phyloP scores from a whole-genome alignment of 2,113 vertebrate genomes.

The Lampris megalopsis region DNA sequence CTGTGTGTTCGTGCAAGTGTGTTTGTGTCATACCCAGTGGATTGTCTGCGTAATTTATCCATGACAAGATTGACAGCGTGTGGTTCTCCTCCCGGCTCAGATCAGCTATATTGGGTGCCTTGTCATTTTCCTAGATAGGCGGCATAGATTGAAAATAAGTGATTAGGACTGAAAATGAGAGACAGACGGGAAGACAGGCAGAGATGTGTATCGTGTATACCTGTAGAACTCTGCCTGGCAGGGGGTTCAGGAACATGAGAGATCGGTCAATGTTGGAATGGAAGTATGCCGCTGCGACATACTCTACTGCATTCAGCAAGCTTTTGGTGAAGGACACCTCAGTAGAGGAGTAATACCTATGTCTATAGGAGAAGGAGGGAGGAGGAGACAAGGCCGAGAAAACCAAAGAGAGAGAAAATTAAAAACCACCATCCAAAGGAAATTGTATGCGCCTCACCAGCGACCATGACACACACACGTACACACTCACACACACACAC shows the following conservation, averaged over 20 bases:
- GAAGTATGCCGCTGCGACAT: slow-evolving; percentile 62
- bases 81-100: slow-evolving; percentile 76
- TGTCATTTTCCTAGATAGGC: slow-evolving; percentile 35
- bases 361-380: slow-evolving; percentile 44
- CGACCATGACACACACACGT: too few relatives aligned
- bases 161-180: neutral
- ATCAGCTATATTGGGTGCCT: slow-evolving; percentile 62
- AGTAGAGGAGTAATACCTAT: slow-evolving; percentile 59
- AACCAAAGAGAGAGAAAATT: too few relatives aligned
- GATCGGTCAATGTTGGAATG: slow-evolving; percentile 64
- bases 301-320: slow-evolving; percentile 71
- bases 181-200: neutral
- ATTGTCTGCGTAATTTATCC: slow-evolving; percentile 65
- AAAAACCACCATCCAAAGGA: too few relatives aligned
- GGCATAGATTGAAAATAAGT: neutral
- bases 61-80: slow-evolving; percentile 65
- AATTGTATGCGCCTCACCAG: too few relatives aligned
- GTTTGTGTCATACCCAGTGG: slow-evolving; percentile 56
- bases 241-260: slow-evolving; percentile 51
- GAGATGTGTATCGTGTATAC: slow-evolving; percentile 17
- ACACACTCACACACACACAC: too few relatives aligned
- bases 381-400: neutral
- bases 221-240: slow-evolving; percentile 72
- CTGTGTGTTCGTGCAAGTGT: neutral
- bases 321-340: slow-evolving; percentile 61